Evolutionary conservation across 2,797 vertebrate species (phyloP).

Genomic region (Garrulus glandarius): DNA sequence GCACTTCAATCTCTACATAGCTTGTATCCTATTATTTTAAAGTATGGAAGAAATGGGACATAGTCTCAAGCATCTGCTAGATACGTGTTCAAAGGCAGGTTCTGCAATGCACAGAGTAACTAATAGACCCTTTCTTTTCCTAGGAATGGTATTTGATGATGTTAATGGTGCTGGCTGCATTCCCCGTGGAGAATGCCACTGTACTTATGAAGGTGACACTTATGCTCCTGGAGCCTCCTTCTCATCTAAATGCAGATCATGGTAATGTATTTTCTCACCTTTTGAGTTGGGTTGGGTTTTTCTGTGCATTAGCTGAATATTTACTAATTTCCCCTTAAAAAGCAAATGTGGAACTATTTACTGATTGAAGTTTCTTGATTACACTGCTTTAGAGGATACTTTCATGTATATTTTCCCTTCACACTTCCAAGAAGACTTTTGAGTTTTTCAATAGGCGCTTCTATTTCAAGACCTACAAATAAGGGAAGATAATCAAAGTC

Average conservation of each 20-base stretch:
- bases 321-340: background rate
- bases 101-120: background rate
- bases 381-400: background rate
- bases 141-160: slow-evolving; percentile 80
- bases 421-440: background rate
- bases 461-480: background rate
- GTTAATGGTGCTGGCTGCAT: slow-evolving; percentile 72
- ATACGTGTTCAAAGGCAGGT: background rate
- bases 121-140: background rate
- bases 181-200: slow-evolving; percentile 66
- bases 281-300: background rate
- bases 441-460: background rate
- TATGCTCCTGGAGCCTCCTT: slow-evolving; percentile 72
- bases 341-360: background rate
- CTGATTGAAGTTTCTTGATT: background rate
- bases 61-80: background rate
- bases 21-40: background rate
- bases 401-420: background rate
- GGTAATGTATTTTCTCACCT: slow-evolving; percentile 56
- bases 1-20: background rate
- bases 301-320: background rate
- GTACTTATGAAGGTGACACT: slow-evolving; percentile 65
- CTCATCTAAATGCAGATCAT: slow-evolving; percentile 72
- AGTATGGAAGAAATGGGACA: background rate
- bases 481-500: background rate